Base-by-base conservation (phyloP, 1,140 invertebrate genomes). In the Drosophila ohnishii region DNA sequence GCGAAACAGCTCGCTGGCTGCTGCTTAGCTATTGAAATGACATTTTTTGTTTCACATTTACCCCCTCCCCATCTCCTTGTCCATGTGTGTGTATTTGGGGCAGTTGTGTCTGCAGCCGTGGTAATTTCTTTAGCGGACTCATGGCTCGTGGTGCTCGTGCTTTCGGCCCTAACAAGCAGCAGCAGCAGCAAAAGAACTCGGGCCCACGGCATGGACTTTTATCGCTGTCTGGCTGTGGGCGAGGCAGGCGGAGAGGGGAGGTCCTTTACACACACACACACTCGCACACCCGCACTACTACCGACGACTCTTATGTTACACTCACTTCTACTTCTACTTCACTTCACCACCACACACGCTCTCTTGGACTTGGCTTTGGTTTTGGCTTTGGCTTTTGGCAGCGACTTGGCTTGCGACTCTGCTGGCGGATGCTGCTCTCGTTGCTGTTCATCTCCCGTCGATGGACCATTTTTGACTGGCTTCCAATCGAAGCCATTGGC, bases 401-500 rank as follows among this genome's bases (percentile, higher is more conserved):
- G 56, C 70, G 45, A 57, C 8, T 42, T 61, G 56, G 56, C 61
- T 65, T 75, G 50, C 40, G 61, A 57, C 34, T 75, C 45, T 42
- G 69, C 35, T 71, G 51, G 45, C 71, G 56, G 65, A 56, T 87
- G 74, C 61, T 67, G 70, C 57, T 63, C 65, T 74, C 67, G 76
- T 70, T 83, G 70, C 77, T 77, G 84, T 83, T 88, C 84, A 88
- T 88, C 80, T 80, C 84, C 70, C 80, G 85, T 78, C 84, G 84
- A 80, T 89, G 85, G 84, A 88, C 84, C 84, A 88, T 88, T 88
- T 88, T 84, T 88, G 85, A 88, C 84, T 88, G 84, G 66, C 74
- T 84, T 84, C 77, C 65, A 79, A 82, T 87, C 69, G 79, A 84
- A 88, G 77, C 64, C 55, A 69, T 78, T 81, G 40, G 59, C 64